Conservation (phyloP, 2,888 invertebrate genomes). For the Melieria picta region DNA sequence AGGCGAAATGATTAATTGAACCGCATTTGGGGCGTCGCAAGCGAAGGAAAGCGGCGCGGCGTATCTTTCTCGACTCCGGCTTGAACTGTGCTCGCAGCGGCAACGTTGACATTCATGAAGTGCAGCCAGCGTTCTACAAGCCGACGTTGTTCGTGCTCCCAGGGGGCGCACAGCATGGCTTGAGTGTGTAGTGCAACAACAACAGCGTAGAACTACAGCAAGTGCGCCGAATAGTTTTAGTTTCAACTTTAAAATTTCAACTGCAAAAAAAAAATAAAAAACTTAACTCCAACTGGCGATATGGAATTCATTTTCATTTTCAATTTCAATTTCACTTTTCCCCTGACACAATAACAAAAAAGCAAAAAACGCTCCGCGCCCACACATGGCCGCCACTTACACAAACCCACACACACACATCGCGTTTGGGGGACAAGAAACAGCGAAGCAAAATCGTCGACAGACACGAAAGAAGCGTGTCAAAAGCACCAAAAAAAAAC, state of each 20-base stretch:
- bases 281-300: no score
- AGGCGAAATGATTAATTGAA: conserved; percentile 23
- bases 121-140: background rate
- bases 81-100: no score
- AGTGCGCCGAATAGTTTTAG: no score
- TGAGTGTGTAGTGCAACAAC: background rate
- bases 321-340: background rate
- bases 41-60: background rate
- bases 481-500: background rate
- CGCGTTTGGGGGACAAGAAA: no score
- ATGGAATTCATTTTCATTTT: background rate
- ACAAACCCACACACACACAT: no score
- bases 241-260: no score
- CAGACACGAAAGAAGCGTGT: conserved; percentile 11
- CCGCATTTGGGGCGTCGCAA: background rate
- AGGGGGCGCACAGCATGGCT: no score
- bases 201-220: background rate
- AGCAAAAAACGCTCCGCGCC: no score
- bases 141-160: background rate
- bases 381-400: background rate
- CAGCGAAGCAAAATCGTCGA: no score
- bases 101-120: no score
- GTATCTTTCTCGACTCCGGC: no score
- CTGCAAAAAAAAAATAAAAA: no score
- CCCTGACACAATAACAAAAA: background rate